phyloP scores from a whole-genome alignment of 2,888 invertebrate species.

The Mylabris sibirica region DNA sequence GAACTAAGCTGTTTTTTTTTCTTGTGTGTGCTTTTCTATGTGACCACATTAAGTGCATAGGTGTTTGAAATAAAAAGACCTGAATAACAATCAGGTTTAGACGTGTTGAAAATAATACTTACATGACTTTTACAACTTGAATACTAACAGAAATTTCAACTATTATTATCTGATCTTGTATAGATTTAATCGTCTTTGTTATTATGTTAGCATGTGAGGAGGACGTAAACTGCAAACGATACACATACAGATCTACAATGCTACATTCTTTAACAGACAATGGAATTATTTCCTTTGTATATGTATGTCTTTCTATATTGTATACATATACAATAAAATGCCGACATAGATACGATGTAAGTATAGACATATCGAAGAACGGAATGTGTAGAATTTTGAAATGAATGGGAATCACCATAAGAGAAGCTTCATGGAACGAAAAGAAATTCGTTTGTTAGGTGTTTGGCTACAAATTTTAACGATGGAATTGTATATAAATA shows the following conservation, averaged over 20 bases:
- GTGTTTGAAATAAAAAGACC: slow-evolving; percentile 20
- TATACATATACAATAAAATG: slow-evolving; percentile 26
- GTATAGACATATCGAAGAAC: background rate
- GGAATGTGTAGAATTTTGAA: background rate
- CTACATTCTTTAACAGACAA: slow-evolving; percentile 21
- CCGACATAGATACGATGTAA: slow-evolving; percentile 6
- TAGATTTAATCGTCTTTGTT: background rate
- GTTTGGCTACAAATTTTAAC: background rate
- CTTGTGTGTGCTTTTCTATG: background rate
- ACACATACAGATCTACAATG: background rate
- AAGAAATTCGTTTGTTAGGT: background rate
- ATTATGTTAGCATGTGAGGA: slow-evolving; percentile 13
- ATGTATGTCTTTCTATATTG: slow-evolving; percentile 18
- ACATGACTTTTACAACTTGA: background rate
- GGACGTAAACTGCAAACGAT: slow-evolving; percentile 7
- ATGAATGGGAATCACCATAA: background rate
- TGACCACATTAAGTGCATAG: too few relatives aligned
- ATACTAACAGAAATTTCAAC: background rate
- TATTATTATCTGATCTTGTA: background rate
- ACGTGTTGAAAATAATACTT: background rate
- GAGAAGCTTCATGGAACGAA: background rate
- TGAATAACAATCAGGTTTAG: slow-evolving; percentile 20
- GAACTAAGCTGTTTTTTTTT: background rate
- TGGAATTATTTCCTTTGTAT: slow-evolving; percentile 22
- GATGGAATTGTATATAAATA: background rate